phyloP scores from a whole-genome alignment of 2,888 invertebrate species.

The Leucophora obtusa region DNA sequence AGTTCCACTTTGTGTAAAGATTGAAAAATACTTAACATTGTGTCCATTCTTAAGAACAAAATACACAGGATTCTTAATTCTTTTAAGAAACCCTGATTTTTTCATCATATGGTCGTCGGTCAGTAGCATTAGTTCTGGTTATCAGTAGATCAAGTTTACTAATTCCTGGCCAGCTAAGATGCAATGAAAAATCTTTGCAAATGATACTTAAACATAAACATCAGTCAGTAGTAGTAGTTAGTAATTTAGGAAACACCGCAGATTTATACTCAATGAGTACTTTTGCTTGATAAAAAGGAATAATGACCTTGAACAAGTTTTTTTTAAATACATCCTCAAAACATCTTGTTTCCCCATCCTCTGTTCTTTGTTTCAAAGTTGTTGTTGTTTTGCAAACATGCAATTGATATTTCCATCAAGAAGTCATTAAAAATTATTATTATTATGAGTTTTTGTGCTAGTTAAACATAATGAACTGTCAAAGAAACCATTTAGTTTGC shows the following conservation, averaged over 20 bases:
- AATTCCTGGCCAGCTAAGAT: not conserved
- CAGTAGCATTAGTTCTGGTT: conserved; percentile 29
- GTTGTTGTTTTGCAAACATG: not conserved
- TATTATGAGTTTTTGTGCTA: conserved; percentile 33
- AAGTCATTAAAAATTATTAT: conserved; percentile 19
- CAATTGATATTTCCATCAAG: conserved; percentile 33
- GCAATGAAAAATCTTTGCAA: conserved; percentile 2
- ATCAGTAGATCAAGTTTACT: conserved; percentile 11
- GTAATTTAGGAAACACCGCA: conserved; percentile 23
- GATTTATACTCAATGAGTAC: not conserved
- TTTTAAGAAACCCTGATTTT: not conserved
- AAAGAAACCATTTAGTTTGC: conserved; percentile 66
- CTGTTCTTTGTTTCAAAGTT: not conserved
- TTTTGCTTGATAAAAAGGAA: not conserved
- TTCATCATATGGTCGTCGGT: not conserved
- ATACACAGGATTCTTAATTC: not conserved
- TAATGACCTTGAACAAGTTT: conserved; percentile 43
- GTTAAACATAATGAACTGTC: conserved; percentile 67
- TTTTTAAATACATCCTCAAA: conserved; percentile 14
- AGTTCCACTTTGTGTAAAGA: too few relatives aligned
- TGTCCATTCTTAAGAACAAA: too few relatives aligned
- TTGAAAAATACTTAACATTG: too few relatives aligned
- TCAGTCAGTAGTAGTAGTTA: conserved; percentile 10
- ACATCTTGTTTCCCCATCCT: not conserved
- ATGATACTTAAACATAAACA: conserved; percentile 16